Base-by-base conservation (phyloP, 2,113 vertebrate genomes). In the Prunella himalayana region DNA sequence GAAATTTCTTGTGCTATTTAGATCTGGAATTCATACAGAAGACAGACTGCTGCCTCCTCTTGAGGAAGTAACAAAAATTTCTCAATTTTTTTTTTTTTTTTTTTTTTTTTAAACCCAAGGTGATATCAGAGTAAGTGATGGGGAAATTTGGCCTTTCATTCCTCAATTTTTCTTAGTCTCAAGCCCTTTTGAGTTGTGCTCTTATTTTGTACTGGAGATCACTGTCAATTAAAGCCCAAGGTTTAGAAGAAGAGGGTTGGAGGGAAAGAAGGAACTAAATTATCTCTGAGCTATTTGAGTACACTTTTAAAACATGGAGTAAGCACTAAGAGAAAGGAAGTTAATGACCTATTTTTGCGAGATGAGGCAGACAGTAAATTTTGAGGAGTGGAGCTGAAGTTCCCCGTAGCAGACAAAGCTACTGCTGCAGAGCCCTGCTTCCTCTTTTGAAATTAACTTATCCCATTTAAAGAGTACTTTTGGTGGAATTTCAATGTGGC, bases 281-380 rank as follows among this genome's bases (percentile, higher is more conserved):
- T 2, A 2, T 33, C 18, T 82, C 33, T 23, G 60, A 49, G 25
- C 86, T 88, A 70, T 80, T 90, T 86, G 12, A 56, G 23, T 81
- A 28, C 31, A 59, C 30, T 73, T 87, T 51, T 27, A 81, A 92
- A 86, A 64, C 16, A 45, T 16, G 33, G 53, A 92, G 49, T 71
- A 92, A 90, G 77, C 80, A 82, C 69, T 61, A 78, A 91, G 35
- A 76, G 86, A 90, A 90, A 73, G 91, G 90, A 89, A 91, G 70
- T 90, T 72, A 82, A 65, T 42, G 70, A 51, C 24, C 31, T 87
- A 16, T 78, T 91, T 92, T 72, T 65, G 24, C 54, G 28, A 63
- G 50, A 86, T 2, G 5, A 92, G 56, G 31, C 33, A 70, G 35
- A 71, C 23, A 2, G 9, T 13, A 57, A 27, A 41, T 83, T 77